Evolutionary conservation across 2,888 invertebrate species (phyloP), one percentile per base, ranked within the genome.

Genomic region (Pandemis corylana): DNA sequence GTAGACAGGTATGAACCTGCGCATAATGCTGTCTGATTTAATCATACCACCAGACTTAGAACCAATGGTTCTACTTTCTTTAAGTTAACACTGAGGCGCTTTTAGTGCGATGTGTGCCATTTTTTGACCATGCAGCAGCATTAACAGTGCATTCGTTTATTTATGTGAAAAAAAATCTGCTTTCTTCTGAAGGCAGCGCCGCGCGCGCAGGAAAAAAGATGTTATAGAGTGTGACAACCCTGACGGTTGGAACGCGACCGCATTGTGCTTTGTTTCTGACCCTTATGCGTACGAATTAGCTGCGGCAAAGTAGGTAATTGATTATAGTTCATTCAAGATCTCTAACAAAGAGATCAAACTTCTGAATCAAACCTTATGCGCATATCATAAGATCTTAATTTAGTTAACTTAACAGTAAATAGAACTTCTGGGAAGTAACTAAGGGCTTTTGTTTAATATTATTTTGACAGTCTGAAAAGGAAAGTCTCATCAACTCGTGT

Each of bases 281-380:
- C 66, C 61, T 51, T 66, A 61, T 72, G 61, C 13, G n/a, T 41
- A 41, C n/a, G 46, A 49, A 65, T 68, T 67, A 73, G 68, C 64
- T 41, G 44, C 51, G 15, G 36, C 13, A 56, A 49, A 68, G 46
- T 63, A 46, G 46, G 46, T 68, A 56, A 68, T 56, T 72, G 59
- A 71, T 71, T 66, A 51, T 20, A 44, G 70, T 53, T 53, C 70
- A 70, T 70, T 70, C 70, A 53, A 53, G 20, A 70, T 20, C 42
- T 36, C 10, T 61, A 13, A 51, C 51, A 15, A 59, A 59, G 28
- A 59, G 28, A 3, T 20, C 7, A 56, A 3, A 56, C 56, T 56
- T 2, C 20, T 9, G 5, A 12, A 2, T 59, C 15, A 7, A 9
- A 59, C 59, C 28, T 59, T 59, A 59, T 12, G 12, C 12, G 28